These are phyloP conservation scores for Patella caerulea DNA, from an alignment of 2,888 invertebrate species.

Conservation along the genomic window DNA sequence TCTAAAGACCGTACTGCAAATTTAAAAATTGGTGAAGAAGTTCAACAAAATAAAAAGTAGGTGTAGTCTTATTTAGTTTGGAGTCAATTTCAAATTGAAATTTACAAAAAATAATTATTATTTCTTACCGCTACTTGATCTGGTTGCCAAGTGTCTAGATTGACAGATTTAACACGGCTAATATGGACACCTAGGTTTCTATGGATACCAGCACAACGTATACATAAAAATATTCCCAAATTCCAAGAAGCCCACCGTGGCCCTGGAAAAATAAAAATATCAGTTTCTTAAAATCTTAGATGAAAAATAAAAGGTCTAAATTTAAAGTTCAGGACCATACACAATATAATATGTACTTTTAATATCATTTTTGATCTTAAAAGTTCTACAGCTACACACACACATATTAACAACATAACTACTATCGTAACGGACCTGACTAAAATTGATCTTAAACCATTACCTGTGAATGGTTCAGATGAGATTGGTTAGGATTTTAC, in stretches of 20 bases:
- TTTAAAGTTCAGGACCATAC: background rate
- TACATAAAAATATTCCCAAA: conserved; percentile 97
- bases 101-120: no score
- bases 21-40: no score
- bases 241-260: conserved; percentile 99
- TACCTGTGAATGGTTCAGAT: no score
- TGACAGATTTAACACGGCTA: conserved; percentile 98
- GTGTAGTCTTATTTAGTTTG: no score
- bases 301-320: conserved; percentile 12
- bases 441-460: background rate
- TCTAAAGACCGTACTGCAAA: no score
- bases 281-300: background rate
- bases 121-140: conserved; percentile 89
- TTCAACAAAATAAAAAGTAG: no score
- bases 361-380: background rate
- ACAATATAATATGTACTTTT: background rate
- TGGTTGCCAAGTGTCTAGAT: conserved; percentile 97
- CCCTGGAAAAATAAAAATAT: conserved; percentile 76
- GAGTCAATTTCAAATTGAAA: no score
- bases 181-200: conserved; percentile 98
- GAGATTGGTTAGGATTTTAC: no score
- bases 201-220: conserved; percentile 98
- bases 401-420: background rate
- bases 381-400: background rate
- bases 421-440: no score